Evolutionary conservation across 2,113 vertebrate genomes (phyloP), one percentile per base, ranked within the genome.

Genomic region (Bagarius yarrelli): DNA sequence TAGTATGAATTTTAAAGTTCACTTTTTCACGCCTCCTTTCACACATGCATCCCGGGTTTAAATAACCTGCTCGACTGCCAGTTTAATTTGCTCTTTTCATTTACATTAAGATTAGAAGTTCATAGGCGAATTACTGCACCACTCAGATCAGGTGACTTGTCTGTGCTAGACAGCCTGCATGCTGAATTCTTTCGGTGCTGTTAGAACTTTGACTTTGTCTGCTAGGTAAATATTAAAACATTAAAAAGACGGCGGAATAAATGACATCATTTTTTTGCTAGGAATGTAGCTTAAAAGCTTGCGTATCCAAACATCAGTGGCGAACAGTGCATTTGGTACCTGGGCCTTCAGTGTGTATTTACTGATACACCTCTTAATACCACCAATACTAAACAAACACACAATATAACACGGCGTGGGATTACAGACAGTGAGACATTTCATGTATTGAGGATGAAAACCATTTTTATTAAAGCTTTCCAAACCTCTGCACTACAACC

Each of bases 71-170:
- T 72, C 67, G 25, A 36, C 67, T 60, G 78, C 78, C 78, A 60
- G 57, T 12, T 21, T 80, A 60, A 50, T 66, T 44, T 80, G 67
- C 67, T 40, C 78, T 80, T 79, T 79, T 79, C 53, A 27, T 60
- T 80, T 72, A 60, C 19, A 36, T 59, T 57, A 60, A 80, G 71
- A 72, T 60, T 80, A 72, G 69, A 79, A 80, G 67, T 80, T 71
- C 67, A 60, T 34, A 61, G 76, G 55, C 78, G 71, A n/a, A 72
- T 80, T 80, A 72, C 67, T 60, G 55, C 55, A 21, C 36, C 25
- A n/a, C 40, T 80, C 56, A 40, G 67, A 25, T 57, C 55, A 15
- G 66, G 67, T 80, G 67, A 80, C 67, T 44, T 34, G 67, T 60
- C 47, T 53, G 12, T 71, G 78, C 55, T 60, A 59, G 53, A 79